phyloP scores from a whole-genome alignment of 64 coral and sea anemone genomes.

The Dendrophyllia cribrosa region DNA sequence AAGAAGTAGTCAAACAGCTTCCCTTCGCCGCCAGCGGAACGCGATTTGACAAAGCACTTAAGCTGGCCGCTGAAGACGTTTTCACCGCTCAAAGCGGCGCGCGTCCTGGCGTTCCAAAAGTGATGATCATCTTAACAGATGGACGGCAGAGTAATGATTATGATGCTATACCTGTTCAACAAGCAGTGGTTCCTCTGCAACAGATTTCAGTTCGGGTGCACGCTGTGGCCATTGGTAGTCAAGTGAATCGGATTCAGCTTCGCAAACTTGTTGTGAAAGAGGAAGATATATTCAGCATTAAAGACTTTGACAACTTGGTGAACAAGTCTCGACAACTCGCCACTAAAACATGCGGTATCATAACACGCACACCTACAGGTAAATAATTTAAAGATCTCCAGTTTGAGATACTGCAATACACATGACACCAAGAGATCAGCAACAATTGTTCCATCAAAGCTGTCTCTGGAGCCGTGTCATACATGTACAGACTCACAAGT shows the following conservation, averaged over 20 bases:
- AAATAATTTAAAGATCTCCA: neutral
- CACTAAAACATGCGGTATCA: constrained; percentile 35
- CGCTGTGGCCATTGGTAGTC: constrained; percentile 65
- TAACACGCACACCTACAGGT: constrained; percentile 28
- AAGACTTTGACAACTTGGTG: constrained; percentile 80
- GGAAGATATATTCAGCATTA: constrained; percentile 73
- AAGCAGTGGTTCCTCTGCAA: constrained; percentile 69
- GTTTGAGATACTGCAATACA: neutral
- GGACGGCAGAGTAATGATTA: constrained; percentile 82
- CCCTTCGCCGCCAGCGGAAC: constrained; percentile 56
- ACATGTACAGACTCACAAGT: no score
- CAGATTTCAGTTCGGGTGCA: constrained; percentile 64
- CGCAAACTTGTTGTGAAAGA: constrained; percentile 64
- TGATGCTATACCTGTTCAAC: constrained; percentile 58
- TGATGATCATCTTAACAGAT: constrained; percentile 85
- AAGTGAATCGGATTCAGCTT: constrained; percentile 67
- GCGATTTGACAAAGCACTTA: constrained; percentile 83
- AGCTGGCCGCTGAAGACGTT: constrained; percentile 68
- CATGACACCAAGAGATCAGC: no score
- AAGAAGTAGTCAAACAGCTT: constrained; percentile 56
- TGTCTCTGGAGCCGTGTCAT: no score
- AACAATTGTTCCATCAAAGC: no score
- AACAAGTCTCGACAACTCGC: constrained; percentile 49
- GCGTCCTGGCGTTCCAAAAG: constrained; percentile 53
- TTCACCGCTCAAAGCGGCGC: constrained; percentile 46